These are phyloP conservation scores for Nomada ruficornis DNA, from an alignment of 2,888 invertebrate genomes.

Conservation along the genomic window DNA sequence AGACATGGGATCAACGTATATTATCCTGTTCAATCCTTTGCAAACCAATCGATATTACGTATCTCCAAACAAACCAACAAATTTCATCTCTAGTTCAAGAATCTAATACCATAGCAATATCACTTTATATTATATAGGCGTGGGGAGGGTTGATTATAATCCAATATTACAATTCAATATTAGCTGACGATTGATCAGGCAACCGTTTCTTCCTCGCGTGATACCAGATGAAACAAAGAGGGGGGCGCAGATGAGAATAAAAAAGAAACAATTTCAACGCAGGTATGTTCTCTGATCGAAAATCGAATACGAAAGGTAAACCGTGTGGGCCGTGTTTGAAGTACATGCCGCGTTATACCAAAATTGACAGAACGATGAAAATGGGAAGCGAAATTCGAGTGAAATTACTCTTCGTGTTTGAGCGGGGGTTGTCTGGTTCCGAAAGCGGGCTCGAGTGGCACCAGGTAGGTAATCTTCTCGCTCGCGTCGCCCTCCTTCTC, in stretches of 20 bases:
- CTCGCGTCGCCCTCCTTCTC: conserved; percentile 69
- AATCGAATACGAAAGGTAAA: conserved; percentile 12
- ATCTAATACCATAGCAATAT: neutral
- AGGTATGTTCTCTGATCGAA: neutral
- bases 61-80: neutral
- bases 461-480: conserved; percentile 79
- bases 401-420: conserved; percentile 55
- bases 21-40: neutral
- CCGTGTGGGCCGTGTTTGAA: conserved; percentile 15
- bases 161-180: too few species aligned
- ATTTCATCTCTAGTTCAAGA: neutral
- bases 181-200: neutral
- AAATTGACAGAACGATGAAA: conserved; percentile 22
- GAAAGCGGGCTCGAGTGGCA: conserved; percentile 78
- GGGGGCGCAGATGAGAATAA: neutral
- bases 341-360: conserved; percentile 28
- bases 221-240: neutral
- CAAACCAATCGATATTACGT: neutral
- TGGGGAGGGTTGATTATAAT: too few species aligned
- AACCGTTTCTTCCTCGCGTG: neutral
- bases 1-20: neutral
- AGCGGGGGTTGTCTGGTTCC: conserved; percentile 73
- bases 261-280: neutral
- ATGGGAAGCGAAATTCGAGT: neutral
- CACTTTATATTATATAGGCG: too few species aligned